A percentile compares a stretch with the other conserved stretches of the same genome.
phyloP scores from a whole-genome alignment of 1,140 invertebrate genomes.

The Ooceraea biroi region DNA sequence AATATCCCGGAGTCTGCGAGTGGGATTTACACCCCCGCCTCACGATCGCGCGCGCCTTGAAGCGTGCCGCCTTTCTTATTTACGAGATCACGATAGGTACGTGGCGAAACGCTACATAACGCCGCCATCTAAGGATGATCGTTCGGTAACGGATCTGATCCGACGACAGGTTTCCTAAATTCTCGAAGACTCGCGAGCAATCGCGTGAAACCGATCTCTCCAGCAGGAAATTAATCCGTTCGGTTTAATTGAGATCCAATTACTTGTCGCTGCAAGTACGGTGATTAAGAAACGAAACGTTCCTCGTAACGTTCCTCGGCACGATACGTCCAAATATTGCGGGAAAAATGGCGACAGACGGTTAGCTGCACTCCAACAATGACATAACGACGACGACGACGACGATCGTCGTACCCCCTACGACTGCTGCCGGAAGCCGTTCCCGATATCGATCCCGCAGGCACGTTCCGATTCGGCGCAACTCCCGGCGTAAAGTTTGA shows the following conservation, averaged over 20 bases:
- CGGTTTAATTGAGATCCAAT: background rate
- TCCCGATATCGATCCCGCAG: conserved; percentile 74
- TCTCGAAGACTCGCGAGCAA: no score
- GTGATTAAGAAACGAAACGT: background rate
- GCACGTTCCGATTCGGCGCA: conserved; percentile 53
- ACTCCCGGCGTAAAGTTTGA: conserved; percentile 79
- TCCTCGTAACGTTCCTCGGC: background rate
- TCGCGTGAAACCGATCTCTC: no score
- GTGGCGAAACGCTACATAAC: background rate
- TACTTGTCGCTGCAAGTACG: background rate
- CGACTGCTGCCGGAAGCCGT: conserved; percentile 24
- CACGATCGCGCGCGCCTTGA: background rate
- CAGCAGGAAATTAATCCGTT: no score
- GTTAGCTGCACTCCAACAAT: no score
- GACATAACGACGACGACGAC: conserved; percentile 23
- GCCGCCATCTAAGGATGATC: background rate
- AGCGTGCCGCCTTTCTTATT: conserved; percentile 13
- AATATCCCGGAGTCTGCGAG: conserved; percentile 8
- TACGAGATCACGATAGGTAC: background rate
- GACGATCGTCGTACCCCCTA: conserved; percentile 25
- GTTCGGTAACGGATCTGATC: background rate
- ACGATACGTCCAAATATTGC: background rate
- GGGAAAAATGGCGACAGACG: background rate
- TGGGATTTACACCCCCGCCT: conserved; percentile 2
- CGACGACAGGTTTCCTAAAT: no score